A percentile compares a stretch with the other conserved stretches of the same genome.
phyloP scores from a whole-genome alignment of 2,888 invertebrate genomes.

The Keiferia lycopersicella region DNA sequence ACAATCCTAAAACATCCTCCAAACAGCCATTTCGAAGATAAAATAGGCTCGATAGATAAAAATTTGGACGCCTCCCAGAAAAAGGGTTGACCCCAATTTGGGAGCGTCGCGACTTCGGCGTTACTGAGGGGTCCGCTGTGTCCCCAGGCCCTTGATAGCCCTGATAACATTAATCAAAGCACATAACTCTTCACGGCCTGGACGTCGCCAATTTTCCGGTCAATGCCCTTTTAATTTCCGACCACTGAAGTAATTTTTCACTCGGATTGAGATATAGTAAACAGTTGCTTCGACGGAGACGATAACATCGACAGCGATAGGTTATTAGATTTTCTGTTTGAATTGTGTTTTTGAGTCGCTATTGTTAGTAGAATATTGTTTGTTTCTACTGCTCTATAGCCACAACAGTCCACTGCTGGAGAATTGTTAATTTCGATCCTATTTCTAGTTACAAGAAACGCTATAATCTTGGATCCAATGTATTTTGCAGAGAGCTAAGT shows the following conservation, averaged over 20 bases:
- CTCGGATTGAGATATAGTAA: constrained; percentile 61
- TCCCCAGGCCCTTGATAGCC: constrained; percentile 54
- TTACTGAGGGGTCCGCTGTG: constrained; percentile 1
- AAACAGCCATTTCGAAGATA: constrained; percentile 28
- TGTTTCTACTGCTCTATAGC: too few species aligned
- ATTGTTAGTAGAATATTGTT: too few species aligned
- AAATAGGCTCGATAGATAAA: constrained; percentile 31
- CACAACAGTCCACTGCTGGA: too few species aligned
- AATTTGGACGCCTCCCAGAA: constrained; percentile 29
- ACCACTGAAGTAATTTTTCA: constrained; percentile 68
- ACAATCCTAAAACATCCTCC: constrained; percentile 15
- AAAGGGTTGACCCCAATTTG: constrained; percentile 62
- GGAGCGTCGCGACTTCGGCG: constrained; percentile 35
- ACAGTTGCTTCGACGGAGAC: constrained; percentile 35
- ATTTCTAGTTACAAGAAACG: too few species aligned
- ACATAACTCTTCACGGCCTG: constrained; percentile 42
- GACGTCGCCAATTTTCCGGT: constrained; percentile 73
- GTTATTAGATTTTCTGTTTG: constrained; percentile 16
- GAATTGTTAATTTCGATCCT: not conserved
- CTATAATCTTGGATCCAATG: too few species aligned
- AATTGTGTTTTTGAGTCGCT: too few species aligned
- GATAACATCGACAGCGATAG: constrained; percentile 22
- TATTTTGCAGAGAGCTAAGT: too few species aligned
- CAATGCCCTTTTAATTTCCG: constrained; percentile 72
- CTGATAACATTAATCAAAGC: constrained; percentile 79